Conservation (phyloP, 2,888 invertebrate species). For the Shargacucullia verbasci region DNA sequence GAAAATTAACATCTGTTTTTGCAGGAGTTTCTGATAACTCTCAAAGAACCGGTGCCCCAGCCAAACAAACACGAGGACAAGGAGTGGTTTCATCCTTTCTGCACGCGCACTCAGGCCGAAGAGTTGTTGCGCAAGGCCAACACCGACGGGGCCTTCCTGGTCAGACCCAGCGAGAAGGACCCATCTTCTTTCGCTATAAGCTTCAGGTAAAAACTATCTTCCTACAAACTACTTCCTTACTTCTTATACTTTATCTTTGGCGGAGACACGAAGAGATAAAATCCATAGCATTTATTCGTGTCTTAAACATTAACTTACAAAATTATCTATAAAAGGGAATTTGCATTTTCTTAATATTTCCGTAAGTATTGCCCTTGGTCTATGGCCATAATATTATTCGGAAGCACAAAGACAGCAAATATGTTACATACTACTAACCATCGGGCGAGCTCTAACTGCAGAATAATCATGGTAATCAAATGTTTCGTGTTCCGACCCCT, state of each 20-base stretch:
- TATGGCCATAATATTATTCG: too few relatives aligned
- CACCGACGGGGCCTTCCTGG: constrained; percentile 97
- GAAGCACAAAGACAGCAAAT: background rate
- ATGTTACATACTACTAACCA: background rate
- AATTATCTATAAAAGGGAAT: too few relatives aligned
- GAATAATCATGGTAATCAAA: constrained; percentile 32
- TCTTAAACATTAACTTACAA: too few relatives aligned
- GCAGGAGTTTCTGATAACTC: constrained; percentile 95
- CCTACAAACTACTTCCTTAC: too few relatives aligned
- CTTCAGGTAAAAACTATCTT: constrained; percentile 90
- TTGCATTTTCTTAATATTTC: too few relatives aligned
- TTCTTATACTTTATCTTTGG: too few relatives aligned
- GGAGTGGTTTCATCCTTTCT: constrained; percentile 97
- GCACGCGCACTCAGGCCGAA: constrained; percentile 95
- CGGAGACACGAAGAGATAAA: too few relatives aligned
- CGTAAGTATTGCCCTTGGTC: too few relatives aligned
- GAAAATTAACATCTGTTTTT: constrained; percentile 11
- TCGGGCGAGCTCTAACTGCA: constrained; percentile 1
- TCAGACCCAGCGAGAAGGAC: constrained; percentile 97
- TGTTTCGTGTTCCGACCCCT: constrained; percentile 36
- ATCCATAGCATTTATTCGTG: too few relatives aligned
- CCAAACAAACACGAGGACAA: constrained; percentile 97
- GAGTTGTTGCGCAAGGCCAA: constrained; percentile 95
- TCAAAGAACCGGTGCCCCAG: constrained; percentile 97
- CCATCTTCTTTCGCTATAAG: constrained; percentile 96